Base-by-base conservation (phyloP, 2,797 vertebrate species). In the Xiphorhynchus erythropygius region DNA sequence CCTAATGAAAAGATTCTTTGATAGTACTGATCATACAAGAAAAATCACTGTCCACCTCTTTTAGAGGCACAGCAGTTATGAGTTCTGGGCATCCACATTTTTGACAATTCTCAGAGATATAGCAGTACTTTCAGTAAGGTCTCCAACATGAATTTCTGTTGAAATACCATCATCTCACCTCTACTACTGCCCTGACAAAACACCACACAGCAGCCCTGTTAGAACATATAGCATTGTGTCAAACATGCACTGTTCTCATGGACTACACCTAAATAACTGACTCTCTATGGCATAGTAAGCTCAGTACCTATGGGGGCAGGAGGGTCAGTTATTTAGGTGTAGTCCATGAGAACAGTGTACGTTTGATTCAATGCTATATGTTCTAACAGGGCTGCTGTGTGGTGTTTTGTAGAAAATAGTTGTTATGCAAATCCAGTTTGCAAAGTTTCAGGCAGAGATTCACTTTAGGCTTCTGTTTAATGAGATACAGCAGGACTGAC, bases 1-100 rank as follows among this genome's bases (percentile, higher is more conserved):
- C 55, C 81, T 89, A 91, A 87, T 83, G 81, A 94, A 92, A 96
- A 91, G 68, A 91, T 50, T 80, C n/a, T 85, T 44, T 87, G 89
- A 94, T 75, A 89, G 71, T 57, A 68, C 16, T 18, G n/a, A 89
- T 62, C 60, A 74, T 16, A 87, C 15, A 92, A 83, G n/a, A 39
- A 74, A 80, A 75, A 63, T 28, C 47, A 41, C 49, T 35, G 47
- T 77, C 84, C 41, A 19, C 41, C 70, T 86, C 64, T 87, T 73
- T 47, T 17, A 87, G 27, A 83, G 37, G 32, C 13, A 49, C 7
- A 47, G 44, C n/a, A 77, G 44, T 41, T 41, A 50, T 13, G 71
- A 89, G 33, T 89, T 77, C 33, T 28, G 24, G 28, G 24, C 27
- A 91, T 64, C 30, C 33, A 42, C 7, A 13, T 46, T 74, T 89